Conservation (phyloP, 1,140 invertebrate genomes). For the Lucilia sericata region DNA sequence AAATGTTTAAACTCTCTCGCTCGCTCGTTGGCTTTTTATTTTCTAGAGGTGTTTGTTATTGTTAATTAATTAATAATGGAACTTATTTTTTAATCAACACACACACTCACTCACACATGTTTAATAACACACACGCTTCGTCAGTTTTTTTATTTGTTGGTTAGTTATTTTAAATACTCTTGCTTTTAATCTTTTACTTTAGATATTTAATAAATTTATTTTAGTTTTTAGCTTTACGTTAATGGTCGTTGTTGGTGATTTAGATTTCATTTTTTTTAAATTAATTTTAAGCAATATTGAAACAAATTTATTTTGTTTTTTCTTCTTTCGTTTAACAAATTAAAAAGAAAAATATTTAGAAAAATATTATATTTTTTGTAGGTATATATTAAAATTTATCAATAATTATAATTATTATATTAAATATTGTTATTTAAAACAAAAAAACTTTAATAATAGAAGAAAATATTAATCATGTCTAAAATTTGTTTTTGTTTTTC, state of each 20-base stretch:
- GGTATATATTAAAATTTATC: constrained; percentile 13
- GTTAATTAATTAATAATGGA: constrained; percentile 9
- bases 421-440: constrained; percentile 18
- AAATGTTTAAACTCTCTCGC: background rate
- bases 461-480: constrained; percentile 55
- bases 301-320: constrained; percentile 37
- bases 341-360: constrained; percentile 48
- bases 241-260: constrained; percentile 24
- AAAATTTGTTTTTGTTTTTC: constrained; percentile 64
- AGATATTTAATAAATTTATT: background rate
- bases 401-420: background rate
- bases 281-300: constrained; percentile 51
- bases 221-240: constrained; percentile 25
- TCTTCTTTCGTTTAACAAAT: constrained; percentile 45
- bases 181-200: background rate
- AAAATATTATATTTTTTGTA: constrained; percentile 16
- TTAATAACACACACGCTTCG: constrained; percentile 63
- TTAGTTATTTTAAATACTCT: constrained; percentile 9
- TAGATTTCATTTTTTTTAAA: constrained; percentile 52
- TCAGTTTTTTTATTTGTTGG: constrained; percentile 55
- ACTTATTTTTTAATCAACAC: constrained; percentile 56
- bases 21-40: background rate
- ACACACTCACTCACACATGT: constrained; percentile 45
- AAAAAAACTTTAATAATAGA: background rate
- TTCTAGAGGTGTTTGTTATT: background rate